phyloP scores from a whole-genome alignment of 2,888 invertebrate genomes.

The Encarsia formosa region DNA sequence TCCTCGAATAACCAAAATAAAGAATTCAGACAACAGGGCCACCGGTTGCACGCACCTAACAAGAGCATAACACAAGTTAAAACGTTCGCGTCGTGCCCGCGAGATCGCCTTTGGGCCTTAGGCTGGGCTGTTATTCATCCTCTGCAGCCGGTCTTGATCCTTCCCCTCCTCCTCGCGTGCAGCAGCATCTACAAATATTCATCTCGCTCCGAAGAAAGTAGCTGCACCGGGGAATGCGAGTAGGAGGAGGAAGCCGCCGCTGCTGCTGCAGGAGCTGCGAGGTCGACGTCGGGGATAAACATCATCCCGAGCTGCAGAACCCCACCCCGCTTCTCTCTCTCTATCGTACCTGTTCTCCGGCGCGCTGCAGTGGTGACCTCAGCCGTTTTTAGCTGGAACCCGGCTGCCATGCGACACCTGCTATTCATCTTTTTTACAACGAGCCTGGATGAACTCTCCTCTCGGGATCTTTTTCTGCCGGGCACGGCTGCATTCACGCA shows the following conservation, averaged over 20 bases:
- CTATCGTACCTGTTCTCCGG: neutral
- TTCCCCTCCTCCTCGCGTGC: neutral
- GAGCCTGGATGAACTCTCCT: neutral
- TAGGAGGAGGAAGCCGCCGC: neutral
- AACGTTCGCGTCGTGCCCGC: too few relatives aligned
- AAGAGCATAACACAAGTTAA: too few relatives aligned
- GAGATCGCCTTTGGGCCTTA: too few relatives aligned
- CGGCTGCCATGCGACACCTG: slow-evolving; percentile 18
- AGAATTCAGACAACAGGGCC: too few relatives aligned
- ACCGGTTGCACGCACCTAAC: too few relatives aligned
- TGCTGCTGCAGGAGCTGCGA: slow-evolving; percentile 35
- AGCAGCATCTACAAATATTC: slow-evolving; percentile 17
- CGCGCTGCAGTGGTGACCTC: too few relatives aligned
- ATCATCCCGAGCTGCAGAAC: slow-evolving; percentile 51
- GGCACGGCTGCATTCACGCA: neutral
- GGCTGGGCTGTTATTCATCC: slow-evolving; percentile 4
- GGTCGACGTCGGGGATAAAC: slow-evolving; percentile 50
- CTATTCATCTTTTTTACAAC: slow-evolving; percentile 15
- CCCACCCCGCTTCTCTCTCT: slow-evolving; percentile 46
- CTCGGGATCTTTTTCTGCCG: neutral
- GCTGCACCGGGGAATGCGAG: neutral
- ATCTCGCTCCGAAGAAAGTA: neutral
- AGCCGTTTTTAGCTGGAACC: neutral
- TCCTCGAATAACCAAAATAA: too few relatives aligned
- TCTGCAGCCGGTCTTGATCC: neutral